Evolutionary conservation across 1,140 invertebrate genomes (phyloP), one percentile per base, ranked within the genome.

Genomic region (Spodoptera litura): DNA sequence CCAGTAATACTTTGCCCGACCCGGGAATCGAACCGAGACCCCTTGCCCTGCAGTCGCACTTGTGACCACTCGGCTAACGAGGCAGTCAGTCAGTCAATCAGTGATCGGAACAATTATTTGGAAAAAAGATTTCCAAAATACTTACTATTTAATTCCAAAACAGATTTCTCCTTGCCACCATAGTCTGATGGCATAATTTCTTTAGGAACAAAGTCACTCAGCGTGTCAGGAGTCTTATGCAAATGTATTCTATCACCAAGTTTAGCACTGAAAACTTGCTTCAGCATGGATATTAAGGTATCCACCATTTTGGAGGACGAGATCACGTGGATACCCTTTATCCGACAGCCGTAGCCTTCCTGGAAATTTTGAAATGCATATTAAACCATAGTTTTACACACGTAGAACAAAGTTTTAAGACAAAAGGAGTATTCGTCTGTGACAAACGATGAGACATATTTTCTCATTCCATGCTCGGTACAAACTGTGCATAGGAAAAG

Each of bases 241-340:
- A 94, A 89, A 78, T 95, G 92, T 4, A 95, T 86, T 62, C 95
- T 90, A 4, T 88, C 88, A 0, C 88, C 92, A 5, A 95, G 83
- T 82, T 95, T 95, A 31, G 93, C 90, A 78, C 93, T 94, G 12
- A 95, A 83, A 2, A 86, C 84, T 75, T 92, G 89, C 83, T 95
- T 95, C 11, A 95, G 62, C 59, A 95, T 49, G 44, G 87, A 89
- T 13, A 95, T 79, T 20, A 95, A 70, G 72, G 88, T 92, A 72
- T 95, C 94, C 11, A 95, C 88, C 78, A 93, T 95, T 38, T 87
- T 84, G 11, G 95, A 94, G 0, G 93, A 93, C 78, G 95, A 95
- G 64, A 95, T 83, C 81, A 96, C 95, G 84, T 96, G 95, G 73
- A 96, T 95, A 6, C 95, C 95, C 86, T 96, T 96, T 74, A 96